Base-by-base conservation (phyloP, 30 jellyfish, hydroid and myxozoan genomes). In the Hydractinia symbiolongicarpus region DNA sequence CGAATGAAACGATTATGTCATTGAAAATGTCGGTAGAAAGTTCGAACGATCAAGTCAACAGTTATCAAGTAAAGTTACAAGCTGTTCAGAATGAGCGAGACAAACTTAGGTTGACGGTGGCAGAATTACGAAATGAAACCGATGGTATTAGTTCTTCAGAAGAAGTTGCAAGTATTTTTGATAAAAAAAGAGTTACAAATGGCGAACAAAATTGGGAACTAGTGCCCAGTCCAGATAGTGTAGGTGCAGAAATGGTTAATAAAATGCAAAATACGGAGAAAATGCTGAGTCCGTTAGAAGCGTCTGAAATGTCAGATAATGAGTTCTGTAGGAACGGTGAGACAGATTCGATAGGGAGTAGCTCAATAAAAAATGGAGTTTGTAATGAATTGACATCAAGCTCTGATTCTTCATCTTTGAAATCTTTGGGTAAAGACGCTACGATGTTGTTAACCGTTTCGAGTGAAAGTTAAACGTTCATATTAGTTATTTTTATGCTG, bases 211-310 rank as follows among this genome's bases (percentile, higher is more conserved):
- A 93, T 83, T 89, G 96, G 96, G 95, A 89, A 74, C 86, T 89
- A 55, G 96, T 89, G 70, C 96, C 96, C 83, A 89, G 96, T 80
- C 96, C 96, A 16, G 61, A 95, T 17, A 89, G 91, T 9, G 86
- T 89, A 50, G 79, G 55, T 71, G 76, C 55, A 5, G 94, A 89
- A 61, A 89, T 89, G 96, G 44, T 30, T 30, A 30, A 30, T 30
- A 30, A 30, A 30, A 30, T 30, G 44, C 44, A 30, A 19, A 55
- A 30, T 30, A 30, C 2, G 44, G 44, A 30, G 2, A 30, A 2
- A 30, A 30, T 30, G 44, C 44, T 30, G 44, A 30, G 44, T 30
- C 44, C 44, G 44, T 30, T 2, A 30, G 44, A 30, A 30, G 44
- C 44, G 44, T 30, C 44, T 30, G 44, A 30, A 30, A 30, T 30